Percentiles rank a stretch among this genome's conserved stretches.
Conservation (phyloP, 2,888 invertebrate species). For the Pimpla rufipes region DNA sequence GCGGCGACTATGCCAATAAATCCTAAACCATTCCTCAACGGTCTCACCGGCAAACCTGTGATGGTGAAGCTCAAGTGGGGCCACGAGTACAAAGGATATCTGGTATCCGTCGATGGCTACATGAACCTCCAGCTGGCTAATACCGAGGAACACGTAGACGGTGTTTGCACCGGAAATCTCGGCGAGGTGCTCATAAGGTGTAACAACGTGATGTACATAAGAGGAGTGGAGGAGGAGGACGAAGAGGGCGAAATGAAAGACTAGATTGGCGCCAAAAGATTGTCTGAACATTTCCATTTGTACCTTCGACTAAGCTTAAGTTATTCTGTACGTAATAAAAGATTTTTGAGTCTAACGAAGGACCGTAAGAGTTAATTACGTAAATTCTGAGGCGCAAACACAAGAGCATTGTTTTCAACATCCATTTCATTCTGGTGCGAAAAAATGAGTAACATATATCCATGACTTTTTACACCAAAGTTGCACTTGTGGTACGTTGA, state of each 20-base stretch:
- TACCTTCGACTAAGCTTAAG: constrained; percentile 48
- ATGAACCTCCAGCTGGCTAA: constrained; percentile 99
- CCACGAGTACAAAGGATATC: constrained; percentile 99
- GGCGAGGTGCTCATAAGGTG: constrained; percentile 99
- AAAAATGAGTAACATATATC: no score
- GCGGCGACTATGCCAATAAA: constrained; percentile 97
- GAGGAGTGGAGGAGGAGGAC: constrained; percentile 98
- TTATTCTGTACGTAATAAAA: constrained; percentile 59
- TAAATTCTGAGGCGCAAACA: not conserved
- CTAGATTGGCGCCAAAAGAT: constrained; percentile 82
- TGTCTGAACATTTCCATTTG: constrained; percentile 50
- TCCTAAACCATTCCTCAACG: constrained; percentile 99
- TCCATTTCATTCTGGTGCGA: not conserved
- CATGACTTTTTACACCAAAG: no score
- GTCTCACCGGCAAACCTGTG: constrained; percentile 98
- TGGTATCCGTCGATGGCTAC: constrained; percentile 99
- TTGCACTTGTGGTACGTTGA: no score
- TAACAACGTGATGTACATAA: constrained; percentile 98
- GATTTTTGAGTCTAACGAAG: constrained; percentile 1
- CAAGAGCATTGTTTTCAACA: not conserved
- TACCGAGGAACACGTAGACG: constrained; percentile 98
- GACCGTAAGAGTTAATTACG: not conserved
- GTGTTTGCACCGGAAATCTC: constrained; percentile 95
- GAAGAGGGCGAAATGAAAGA: constrained; percentile 99
- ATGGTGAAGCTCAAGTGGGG: constrained; percentile 99